phyloP scores from a whole-genome alignment of 2,888 invertebrate genomes.

The Odontocerum albicorne region DNA sequence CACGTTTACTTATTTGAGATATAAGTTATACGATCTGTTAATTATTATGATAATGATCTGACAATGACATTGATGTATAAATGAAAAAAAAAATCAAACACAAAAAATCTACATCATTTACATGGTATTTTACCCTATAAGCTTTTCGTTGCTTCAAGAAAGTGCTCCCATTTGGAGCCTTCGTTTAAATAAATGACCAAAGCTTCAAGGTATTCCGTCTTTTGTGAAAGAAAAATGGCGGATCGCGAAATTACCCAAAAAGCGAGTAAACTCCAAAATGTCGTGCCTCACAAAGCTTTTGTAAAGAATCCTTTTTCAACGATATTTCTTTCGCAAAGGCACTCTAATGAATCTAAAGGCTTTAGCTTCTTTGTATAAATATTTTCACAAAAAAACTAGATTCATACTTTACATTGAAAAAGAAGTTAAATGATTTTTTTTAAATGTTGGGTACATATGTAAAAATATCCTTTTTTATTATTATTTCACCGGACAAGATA shows the following conservation, averaged over 20 bases:
- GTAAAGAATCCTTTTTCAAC: constrained; percentile 9
- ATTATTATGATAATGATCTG: too few species aligned
- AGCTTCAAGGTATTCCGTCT: constrained; percentile 29
- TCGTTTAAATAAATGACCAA: constrained; percentile 33
- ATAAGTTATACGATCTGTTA: too few species aligned
- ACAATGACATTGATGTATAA: too few species aligned
- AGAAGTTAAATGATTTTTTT: too few species aligned
- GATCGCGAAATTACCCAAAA: constrained; percentile 15
- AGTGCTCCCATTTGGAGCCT: constrained; percentile 25
- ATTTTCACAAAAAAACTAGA: background rate
- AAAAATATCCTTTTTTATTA: too few species aligned
- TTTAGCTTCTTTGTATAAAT: background rate
- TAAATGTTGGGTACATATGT: too few species aligned
- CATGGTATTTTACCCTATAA: too few species aligned
- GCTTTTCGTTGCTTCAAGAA: constrained; percentile 12
- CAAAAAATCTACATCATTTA: too few species aligned
- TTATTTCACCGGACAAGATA: too few species aligned
- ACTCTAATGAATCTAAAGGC: constrained; percentile 2
- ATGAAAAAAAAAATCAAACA: too few species aligned
- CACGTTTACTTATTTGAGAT: too few species aligned
- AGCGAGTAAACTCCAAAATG: constrained; percentile 27
- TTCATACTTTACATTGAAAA: too few species aligned
- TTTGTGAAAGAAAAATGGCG: constrained; percentile 28
- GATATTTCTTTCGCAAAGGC: background rate
- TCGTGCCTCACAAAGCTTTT: constrained; percentile 17